These are phyloP conservation scores for Biston stratarius DNA, from an alignment of 2,888 invertebrate genomes.

Conservation along the genomic window DNA sequence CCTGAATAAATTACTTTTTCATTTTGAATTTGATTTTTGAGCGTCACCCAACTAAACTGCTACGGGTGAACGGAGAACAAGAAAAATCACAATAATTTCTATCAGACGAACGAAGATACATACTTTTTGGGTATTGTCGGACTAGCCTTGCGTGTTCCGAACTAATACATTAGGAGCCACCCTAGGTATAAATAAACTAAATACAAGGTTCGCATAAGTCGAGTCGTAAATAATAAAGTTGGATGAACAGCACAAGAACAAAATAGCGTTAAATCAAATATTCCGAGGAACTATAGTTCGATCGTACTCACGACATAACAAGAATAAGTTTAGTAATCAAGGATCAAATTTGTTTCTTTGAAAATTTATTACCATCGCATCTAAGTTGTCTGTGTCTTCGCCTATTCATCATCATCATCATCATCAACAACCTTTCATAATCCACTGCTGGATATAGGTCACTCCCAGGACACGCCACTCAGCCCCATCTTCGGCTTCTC, in stretches of 20 bases:
- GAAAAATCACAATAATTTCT: neutral
- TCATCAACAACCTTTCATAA: too few species aligned
- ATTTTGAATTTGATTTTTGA: too few species aligned
- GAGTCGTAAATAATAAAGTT: conserved; percentile 65
- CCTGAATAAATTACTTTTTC: too few species aligned
- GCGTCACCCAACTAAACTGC: too few species aligned
- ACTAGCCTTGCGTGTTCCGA: conserved; percentile 15
- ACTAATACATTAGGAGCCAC: conserved; percentile 31
- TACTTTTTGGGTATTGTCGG: conserved; percentile 6
- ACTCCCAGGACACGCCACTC: too few species aligned
- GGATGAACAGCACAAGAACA: conserved; percentile 60
- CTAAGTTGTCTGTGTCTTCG: neutral
- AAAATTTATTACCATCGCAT: neutral
- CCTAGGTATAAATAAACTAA: conserved; percentile 28
- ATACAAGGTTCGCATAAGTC: conserved; percentile 51
- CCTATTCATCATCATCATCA: too few species aligned
- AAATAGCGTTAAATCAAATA: conserved; percentile 65
- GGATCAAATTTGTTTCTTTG: conserved; percentile 7
- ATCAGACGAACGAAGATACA: neutral
- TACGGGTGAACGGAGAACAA: neutral
- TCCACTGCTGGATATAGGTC: too few species aligned
- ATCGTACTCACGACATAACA: conserved; percentile 18
- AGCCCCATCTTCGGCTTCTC: too few species aligned
- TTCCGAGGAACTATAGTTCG: conserved; percentile 33
- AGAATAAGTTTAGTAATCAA: conserved; percentile 13